Evolutionary conservation across 2,797 vertebrate genomes (phyloP).

Genomic region (Tenualosa thibaudeaui): DNA sequence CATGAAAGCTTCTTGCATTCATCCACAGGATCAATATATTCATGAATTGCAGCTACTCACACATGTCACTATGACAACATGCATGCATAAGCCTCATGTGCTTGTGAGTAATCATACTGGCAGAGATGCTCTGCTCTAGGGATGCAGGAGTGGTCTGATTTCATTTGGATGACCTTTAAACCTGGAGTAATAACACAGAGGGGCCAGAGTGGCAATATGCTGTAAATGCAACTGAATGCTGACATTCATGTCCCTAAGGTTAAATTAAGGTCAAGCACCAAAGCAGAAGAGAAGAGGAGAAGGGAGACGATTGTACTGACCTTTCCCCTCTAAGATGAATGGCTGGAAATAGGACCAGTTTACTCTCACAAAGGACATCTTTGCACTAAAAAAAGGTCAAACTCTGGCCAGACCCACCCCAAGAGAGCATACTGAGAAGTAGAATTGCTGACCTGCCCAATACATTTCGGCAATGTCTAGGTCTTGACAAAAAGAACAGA

Average conservation of each 20-base stretch:
- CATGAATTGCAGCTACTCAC: constrained; percentile 44
- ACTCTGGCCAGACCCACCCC: constrained; percentile 18
- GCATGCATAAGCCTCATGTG: constrained; percentile 37
- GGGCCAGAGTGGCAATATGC: constrained; percentile 55
- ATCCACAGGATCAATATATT: constrained; percentile 56
- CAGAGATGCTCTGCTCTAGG: constrained; percentile 51
- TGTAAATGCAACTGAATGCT: constrained; percentile 63
- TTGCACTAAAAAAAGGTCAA: constrained; percentile 11
- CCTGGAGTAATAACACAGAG: constrained; percentile 60
- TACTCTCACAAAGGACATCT: constrained; percentile 16
- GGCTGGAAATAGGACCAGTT: constrained; percentile 48
- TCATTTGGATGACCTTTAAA: constrained; percentile 55
- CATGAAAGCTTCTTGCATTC: constrained; percentile 49
- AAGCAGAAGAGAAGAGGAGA: constrained; percentile 46
- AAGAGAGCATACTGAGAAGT: background rate
- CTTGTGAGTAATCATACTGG: constrained; percentile 35
- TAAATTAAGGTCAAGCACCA: constrained; percentile 50
- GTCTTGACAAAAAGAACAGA: background rate
- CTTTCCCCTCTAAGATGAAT: constrained; percentile 58
- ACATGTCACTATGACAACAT: constrained; percentile 41
- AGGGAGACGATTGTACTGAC: constrained; percentile 51
- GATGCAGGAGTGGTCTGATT: background rate
- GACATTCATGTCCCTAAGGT: constrained; percentile 62
- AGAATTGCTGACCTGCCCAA: background rate
- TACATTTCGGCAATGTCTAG: background rate